Percentiles rank a stretch among this genome's conserved stretches.
Conservation (phyloP, 1,140 invertebrate genomes). For the Anadara kagoshimensis region DNA sequence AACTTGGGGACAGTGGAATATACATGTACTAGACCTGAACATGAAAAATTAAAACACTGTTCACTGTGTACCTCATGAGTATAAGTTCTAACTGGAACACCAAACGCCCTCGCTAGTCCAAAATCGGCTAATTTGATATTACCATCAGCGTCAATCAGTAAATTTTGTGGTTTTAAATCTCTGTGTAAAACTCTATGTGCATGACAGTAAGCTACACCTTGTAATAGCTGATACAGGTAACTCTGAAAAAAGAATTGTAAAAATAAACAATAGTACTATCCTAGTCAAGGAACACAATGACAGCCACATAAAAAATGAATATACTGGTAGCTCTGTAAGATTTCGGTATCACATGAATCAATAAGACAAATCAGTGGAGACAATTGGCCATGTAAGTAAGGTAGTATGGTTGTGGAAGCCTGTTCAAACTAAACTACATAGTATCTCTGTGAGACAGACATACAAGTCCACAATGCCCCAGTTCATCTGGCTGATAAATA, state of each 20-base stretch:
- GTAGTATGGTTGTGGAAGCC: no score
- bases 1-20: no score
- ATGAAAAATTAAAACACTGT: no score
- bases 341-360: not conserved
- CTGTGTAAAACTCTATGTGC: slow-evolving; percentile 93
- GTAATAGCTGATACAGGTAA: slow-evolving; percentile 89
- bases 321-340: not conserved
- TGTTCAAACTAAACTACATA: no score
- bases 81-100: slow-evolving; percentile 92
- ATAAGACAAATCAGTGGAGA: no score
- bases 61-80: slow-evolving; percentile 90
- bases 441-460: no score
- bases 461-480: no score
- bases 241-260: slow-evolving; percentile 74
- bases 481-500: no score
- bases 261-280: not conserved
- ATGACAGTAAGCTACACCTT: slow-evolving; percentile 97
- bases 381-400: no score
- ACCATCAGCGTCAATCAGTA: slow-evolving; percentile 78
- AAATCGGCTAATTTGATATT: slow-evolving; percentile 97
- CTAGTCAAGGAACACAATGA: no score
- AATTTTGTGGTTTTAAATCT: slow-evolving; percentile 99
- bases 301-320: no score
- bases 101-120: slow-evolving; percentile 96
- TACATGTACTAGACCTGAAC: no score